Conservation (phyloP, 2,113 vertebrate species). For the Baryphthengus martii region DNA sequence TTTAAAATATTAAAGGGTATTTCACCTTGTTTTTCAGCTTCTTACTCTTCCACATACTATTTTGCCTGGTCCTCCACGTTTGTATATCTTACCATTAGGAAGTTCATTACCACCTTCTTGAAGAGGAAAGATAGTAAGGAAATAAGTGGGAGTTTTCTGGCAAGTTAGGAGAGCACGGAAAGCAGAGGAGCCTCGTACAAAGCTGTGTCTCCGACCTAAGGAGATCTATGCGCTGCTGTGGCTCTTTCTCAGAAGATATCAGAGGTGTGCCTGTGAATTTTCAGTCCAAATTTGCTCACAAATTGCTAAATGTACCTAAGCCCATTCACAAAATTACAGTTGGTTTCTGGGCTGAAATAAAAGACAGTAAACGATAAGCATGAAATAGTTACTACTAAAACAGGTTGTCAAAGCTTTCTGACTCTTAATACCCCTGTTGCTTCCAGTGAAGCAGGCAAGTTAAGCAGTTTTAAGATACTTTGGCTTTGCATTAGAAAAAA, state of each 20-base stretch:
- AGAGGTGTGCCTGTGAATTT: not conserved
- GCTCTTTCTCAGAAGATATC: not conserved
- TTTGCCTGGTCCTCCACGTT: not conserved
- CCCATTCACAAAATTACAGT: not conserved
- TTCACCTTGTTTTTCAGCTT: not conserved
- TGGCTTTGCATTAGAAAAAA: not conserved
- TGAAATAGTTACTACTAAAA: not conserved
- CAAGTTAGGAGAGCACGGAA: not conserved
- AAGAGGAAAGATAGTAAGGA: not conserved
- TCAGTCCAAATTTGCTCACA: not conserved
- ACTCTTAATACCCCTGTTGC: not conserved
- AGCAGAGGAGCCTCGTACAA: not conserved
- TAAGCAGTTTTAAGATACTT: not conserved
- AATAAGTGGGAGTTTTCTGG: not conserved
- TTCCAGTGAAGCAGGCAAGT: not conserved
- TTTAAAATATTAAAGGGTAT: not conserved
- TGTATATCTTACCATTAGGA: not conserved
- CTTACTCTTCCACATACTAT: not conserved
- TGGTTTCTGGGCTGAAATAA: not conserved
- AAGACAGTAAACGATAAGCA: not conserved
- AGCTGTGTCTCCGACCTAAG: rapidly evolving
- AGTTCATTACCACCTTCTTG: not conserved
- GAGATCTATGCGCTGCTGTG: not conserved
- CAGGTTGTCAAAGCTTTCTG: not conserved
- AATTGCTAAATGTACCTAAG: not conserved